These are phyloP conservation scores for Volucella inanis DNA, from an alignment of 2,888 invertebrate genomes.

Conservation along the genomic window DNA sequence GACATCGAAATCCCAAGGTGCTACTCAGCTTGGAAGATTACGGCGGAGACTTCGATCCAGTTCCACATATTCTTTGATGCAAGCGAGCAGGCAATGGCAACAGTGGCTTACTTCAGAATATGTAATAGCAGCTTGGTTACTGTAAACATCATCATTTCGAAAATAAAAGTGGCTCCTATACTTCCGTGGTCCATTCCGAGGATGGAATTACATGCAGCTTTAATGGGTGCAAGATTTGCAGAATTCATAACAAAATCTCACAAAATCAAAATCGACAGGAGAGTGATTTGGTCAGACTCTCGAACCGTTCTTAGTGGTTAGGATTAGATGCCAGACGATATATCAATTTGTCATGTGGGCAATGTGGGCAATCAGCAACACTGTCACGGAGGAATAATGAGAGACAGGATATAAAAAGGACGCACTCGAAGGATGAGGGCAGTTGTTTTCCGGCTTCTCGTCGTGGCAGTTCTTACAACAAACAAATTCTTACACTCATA, in stretches of 20 bases:
- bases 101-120: background rate
- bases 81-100: slow-evolving; percentile 29
- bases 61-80: slow-evolving; percentile 54
- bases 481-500: no score
- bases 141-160: background rate
- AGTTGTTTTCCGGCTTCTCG: no score
- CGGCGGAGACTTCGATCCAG: background rate
- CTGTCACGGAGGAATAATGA: no score
- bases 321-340: slow-evolving; percentile 19
- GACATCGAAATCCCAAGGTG: background rate
- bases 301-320: slow-evolving; percentile 58
- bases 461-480: no score
- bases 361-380: no score
- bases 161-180: background rate
- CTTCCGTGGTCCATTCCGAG: slow-evolving; percentile 1
- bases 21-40: background rate
- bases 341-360: background rate
- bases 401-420: no score
- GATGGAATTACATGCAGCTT: background rate
- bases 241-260: background rate
- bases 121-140: background rate
- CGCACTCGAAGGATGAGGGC: no score
- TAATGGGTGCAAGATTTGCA: background rate
- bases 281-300: slow-evolving; percentile 44
- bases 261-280: background rate